A percentile compares a stretch with the other conserved stretches of the same genome.
phyloP scores from a whole-genome alignment of 2,113 vertebrate species.

The Ophthalmolycus amberensis region DNA sequence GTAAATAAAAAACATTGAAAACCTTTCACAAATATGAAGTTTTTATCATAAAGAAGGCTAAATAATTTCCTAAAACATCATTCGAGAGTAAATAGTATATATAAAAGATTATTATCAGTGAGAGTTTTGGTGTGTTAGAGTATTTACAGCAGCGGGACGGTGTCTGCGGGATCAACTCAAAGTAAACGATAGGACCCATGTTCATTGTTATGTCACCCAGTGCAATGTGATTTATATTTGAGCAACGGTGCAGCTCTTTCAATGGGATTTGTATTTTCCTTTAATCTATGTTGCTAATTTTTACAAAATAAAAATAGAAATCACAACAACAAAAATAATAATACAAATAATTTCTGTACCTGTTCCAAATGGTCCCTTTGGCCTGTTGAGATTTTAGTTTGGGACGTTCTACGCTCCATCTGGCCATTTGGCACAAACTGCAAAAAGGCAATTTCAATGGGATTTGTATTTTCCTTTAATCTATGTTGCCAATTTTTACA shows the following conservation, averaged over 20 bases:
- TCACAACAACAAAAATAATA: background rate
- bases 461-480: background rate
- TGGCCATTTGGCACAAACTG: too few species aligned
- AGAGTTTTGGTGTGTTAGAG: background rate
- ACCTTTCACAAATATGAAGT: background rate
- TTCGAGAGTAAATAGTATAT: background rate
- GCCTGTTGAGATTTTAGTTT: background rate
- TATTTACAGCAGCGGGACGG: background rate
- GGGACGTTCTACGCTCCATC: rapidly evolving
- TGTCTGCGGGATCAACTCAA: background rate
- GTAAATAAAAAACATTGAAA: background rate
- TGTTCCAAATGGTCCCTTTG: rapidly evolving
- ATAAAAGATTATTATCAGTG: background rate
- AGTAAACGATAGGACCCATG: background rate
- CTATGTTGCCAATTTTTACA: background rate
- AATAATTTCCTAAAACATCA: background rate
- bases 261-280: background rate
- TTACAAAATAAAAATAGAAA: background rate
- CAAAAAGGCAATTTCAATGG: constrained; percentile 6
- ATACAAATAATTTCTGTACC: background rate
- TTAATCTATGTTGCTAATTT: background rate
- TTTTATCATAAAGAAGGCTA: background rate
- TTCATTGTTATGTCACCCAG: background rate
- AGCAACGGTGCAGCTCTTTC: background rate
- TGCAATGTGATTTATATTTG: too few species aligned